Conservation (phyloP, 2,888 invertebrate species). For the Cephus pulcher region DNA sequence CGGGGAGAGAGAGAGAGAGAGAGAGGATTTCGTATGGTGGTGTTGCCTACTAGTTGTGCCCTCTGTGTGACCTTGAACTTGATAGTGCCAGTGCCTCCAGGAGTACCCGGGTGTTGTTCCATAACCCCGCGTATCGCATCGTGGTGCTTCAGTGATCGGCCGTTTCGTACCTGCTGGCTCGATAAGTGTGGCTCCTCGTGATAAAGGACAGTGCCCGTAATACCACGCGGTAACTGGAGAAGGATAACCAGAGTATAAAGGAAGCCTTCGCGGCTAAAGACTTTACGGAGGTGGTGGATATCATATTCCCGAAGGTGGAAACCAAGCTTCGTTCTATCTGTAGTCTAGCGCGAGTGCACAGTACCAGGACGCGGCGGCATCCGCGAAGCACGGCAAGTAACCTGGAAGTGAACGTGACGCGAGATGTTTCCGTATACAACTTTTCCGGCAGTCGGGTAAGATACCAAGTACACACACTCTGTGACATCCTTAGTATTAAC, state of each 20-base stretch:
- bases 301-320: neutral
- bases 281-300: too few species aligned
- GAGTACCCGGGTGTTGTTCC: too few species aligned
- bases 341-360: neutral
- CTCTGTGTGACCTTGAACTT: constrained; percentile 4
- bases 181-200: too few species aligned
- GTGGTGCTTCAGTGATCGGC: too few species aligned
- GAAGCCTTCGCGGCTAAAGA: neutral
- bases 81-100: neutral
- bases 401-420: constrained; percentile 29
- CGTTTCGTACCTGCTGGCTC: too few species aligned
- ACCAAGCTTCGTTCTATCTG: neutral
- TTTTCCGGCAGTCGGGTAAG: constrained; percentile 64
- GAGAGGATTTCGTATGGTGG: too few species aligned
- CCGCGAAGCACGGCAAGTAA: constrained; percentile 15
- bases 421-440: constrained; percentile 64
- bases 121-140: too few species aligned
- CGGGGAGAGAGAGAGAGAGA: too few species aligned
- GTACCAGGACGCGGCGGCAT: neutral
- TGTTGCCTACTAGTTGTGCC: neutral
- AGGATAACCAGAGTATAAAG: too few species aligned
- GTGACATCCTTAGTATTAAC: too few species aligned
- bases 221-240: too few species aligned
- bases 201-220: too few species aligned
- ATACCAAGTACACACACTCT: neutral